Conservation (phyloP, 2,797 vertebrate genomes). For the Dendrocincla fuliginosa region DNA sequence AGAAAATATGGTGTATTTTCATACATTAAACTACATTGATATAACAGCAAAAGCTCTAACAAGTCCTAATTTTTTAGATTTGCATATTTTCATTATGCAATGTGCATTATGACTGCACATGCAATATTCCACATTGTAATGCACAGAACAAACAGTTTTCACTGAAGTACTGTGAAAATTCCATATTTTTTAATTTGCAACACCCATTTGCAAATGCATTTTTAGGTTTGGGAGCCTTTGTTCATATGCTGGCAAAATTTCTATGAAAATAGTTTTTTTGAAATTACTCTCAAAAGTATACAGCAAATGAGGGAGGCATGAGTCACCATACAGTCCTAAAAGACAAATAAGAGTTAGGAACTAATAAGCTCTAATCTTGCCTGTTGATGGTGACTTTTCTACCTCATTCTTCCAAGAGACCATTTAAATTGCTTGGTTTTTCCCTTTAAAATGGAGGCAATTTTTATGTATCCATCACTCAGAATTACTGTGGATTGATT, state of each 20-base stretch:
- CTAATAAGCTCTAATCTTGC: not conserved
- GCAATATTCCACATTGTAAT: not conserved
- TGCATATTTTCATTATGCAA: not conserved
- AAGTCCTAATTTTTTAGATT: not conserved
- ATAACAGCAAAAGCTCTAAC: not conserved
- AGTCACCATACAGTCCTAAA: not conserved
- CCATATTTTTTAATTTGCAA: conserved; percentile 10
- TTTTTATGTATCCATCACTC: not conserved
- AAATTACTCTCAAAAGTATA: conserved; percentile 2
- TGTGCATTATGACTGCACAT: not conserved
- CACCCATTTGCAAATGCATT: conserved; percentile 23
- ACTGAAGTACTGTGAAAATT: conserved; percentile 7
- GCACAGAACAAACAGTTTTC: not conserved
- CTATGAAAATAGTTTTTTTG: not conserved
- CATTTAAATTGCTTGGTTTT: not conserved
- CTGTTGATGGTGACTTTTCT: not conserved
- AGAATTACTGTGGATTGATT: conserved; percentile 31
- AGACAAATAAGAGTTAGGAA: not conserved
- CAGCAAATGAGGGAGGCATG: not conserved
- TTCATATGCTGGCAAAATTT: conserved; percentile 2
- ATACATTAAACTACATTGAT: not conserved
- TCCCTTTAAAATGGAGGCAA: not conserved
- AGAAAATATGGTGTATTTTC: not conserved
- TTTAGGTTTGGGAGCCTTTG: conserved; percentile 22
- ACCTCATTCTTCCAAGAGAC: not conserved